Evolutionary conservation across 2,797 vertebrate genomes (phyloP).

Genomic region (Bradypodion ventrale): DNA sequence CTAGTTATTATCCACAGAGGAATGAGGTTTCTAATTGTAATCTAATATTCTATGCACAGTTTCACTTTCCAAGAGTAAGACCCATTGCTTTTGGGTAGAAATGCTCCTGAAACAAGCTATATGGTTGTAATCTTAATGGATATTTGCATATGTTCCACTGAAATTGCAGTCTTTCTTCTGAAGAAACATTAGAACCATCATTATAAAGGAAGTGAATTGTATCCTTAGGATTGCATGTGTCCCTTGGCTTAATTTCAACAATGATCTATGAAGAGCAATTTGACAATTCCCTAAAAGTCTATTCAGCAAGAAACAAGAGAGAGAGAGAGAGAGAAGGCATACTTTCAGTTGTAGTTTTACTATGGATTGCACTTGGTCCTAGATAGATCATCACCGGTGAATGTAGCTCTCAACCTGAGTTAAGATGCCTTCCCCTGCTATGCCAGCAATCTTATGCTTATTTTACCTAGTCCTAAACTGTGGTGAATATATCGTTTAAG

Average conservation of each 20-base stretch:
- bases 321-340: neutral
- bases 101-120: too few species aligned
- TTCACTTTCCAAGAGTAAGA: slow-evolving; percentile 1
- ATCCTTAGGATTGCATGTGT: neutral
- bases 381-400: neutral
- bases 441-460: neutral
- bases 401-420: neutral
- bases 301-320: neutral
- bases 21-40: slow-evolving; percentile 17
- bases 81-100: neutral
- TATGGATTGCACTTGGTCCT: neutral
- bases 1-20: neutral
- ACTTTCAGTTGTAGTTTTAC: neutral
- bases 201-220: neutral
- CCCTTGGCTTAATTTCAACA: neutral
- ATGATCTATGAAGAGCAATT: neutral
- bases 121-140: too few species aligned
- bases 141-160: neutral
- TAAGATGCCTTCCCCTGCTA: neutral
- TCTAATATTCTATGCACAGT: neutral
- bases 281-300: neutral
- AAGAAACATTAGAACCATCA: neutral
- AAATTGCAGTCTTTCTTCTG: neutral
- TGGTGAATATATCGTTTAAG: neutral
- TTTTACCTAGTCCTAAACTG: neutral